Base-by-base conservation (phyloP, 2,888 invertebrate genomes). In the Amiota mariae region DNA sequence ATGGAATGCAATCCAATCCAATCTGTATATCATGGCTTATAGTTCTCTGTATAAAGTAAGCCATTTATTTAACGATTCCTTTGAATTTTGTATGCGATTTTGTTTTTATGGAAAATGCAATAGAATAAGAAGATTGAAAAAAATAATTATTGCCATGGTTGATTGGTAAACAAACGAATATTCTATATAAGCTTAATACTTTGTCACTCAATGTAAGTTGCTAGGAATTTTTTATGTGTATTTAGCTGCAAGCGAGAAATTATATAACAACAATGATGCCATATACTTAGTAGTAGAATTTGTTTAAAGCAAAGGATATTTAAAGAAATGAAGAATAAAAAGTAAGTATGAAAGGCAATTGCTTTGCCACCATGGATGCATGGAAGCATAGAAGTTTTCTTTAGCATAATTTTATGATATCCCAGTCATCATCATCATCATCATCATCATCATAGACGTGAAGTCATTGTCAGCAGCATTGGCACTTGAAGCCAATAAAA, bases 401-500 rank as follows among this genome's bases (percentile, higher is more conserved):
- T 4, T 10, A 8, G 59, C 59, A 59, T 18, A 59, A 8, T 59
- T 59, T 59, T 54, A 18, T 59, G 59, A 12, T 51, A n/a, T 51
- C 13, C 0, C 12, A 8, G 12, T 51, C 10, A 51, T 1, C 54
- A 12, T 2, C 1, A 6, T 51, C n/a, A 12, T 51, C 54, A 36
- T 51, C n/a, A 51, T 0, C 54, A n/a, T 51, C 54, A 51, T 12
- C 54, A n/a, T 51, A 36, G 36, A 36, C 36, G 2, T 36, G 36
- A 36, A 36, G 36, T 36, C 36, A 36, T 36, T 36, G 36, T 36
- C 36, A 36, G 4, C 36, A 36, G 36, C 54, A 51, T n/a, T n/a
- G n/a, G 64, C n/a, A 47, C 13, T 64, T 46, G n/a, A 49, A 67
- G 49, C 18, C 49, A 67, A 49, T 67, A 48, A 67, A 48, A 67